These are phyloP conservation scores for Apis cerana DNA, from an alignment of 1,140 invertebrate genomes.

Conservation along the genomic window DNA sequence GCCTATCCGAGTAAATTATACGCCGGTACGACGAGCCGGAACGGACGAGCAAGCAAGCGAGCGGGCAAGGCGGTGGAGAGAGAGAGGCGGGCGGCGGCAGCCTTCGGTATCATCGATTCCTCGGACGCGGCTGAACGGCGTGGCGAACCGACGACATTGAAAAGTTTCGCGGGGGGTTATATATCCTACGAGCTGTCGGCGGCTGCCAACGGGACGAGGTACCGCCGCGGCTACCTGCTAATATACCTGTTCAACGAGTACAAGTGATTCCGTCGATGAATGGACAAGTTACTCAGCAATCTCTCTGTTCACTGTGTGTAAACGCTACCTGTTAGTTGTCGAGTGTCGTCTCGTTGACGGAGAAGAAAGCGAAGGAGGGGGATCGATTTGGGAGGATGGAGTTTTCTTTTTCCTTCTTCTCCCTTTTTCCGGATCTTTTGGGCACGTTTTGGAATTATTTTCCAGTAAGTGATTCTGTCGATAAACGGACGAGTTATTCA, in stretches of 20 bases:
- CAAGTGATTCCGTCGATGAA: constrained; percentile 49
- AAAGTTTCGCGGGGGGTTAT: constrained; percentile 48
- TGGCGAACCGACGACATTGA: constrained; percentile 57
- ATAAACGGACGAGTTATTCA: too few species aligned
- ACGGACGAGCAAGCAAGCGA: constrained; percentile 22
- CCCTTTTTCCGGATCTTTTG: too few species aligned
- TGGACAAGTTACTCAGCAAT: constrained; percentile 39
- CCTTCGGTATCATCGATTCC: constrained; percentile 47
- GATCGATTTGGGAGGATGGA: too few species aligned
- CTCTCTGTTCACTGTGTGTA: background rate
- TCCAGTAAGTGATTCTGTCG: too few species aligned
- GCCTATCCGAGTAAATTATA: constrained; percentile 52
- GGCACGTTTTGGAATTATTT: too few species aligned
- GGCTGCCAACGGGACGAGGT: constrained; percentile 16
- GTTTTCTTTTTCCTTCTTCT: too few species aligned
- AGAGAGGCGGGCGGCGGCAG: background rate
- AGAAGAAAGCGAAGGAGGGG: too few species aligned
- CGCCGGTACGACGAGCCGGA: constrained; percentile 38
- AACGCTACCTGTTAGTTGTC: background rate
- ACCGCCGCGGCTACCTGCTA: constrained; percentile 22
- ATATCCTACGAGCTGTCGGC: constrained; percentile 43
- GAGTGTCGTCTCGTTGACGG: background rate
- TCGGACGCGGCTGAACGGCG: constrained; percentile 18
- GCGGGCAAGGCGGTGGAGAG: background rate
- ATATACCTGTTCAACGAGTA: constrained; percentile 35